Evolutionary conservation across 1,140 invertebrate species (phyloP), one percentile per base, ranked within the genome.

Genomic region (Papilio polyxenes): DNA sequence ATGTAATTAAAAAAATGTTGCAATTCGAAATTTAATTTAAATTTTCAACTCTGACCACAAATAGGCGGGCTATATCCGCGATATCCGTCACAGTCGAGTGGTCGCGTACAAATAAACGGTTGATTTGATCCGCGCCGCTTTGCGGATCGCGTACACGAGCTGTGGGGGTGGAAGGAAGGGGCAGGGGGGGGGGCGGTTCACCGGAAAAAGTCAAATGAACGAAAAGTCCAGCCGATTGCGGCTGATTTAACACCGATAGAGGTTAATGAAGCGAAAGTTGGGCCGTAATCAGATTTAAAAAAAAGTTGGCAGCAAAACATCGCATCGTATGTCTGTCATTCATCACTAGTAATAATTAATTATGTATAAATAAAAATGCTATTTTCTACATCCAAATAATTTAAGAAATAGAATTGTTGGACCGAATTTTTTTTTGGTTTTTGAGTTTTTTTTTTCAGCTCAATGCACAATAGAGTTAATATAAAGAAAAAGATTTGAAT

Each of bases 51-150:
- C 78, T 37, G 78, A 80, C 83, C 85, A 83, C 87, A 86, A 86
- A 86, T 85, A 84, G 84, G 77, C 83, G 85, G 81, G 83, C 75
- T 83, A 86, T 86, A 81, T 84, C 86, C 85, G 84, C 83, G 83
- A 82, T 65, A 83, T 84, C 82, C 62, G 69, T 74, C 83, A 87
- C 86, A 83, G 84, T 83, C 86, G 81, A 85, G 80, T 85, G 85
- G 75, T 23, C 80, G 79, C 86, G 84, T 76, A 87, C 88, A 89
- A 89, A 89, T 88, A 88, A 89, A 86, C 86, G 88, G 84, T 83
- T 89, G 88, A 88, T 89, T 89, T 88, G 86, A 86, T 87, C 84
- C 75, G 49, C 81, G 80, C 82, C 82, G 83, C 81, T 85, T 82
- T 85, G 75, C 83, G 37, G 56, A 17, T 17, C n/a, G 31, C 82